These are phyloP conservation scores for Perizoma flavofasciatum DNA, from an alignment of 2,888 invertebrate genomes.

Conservation along the genomic window DNA sequence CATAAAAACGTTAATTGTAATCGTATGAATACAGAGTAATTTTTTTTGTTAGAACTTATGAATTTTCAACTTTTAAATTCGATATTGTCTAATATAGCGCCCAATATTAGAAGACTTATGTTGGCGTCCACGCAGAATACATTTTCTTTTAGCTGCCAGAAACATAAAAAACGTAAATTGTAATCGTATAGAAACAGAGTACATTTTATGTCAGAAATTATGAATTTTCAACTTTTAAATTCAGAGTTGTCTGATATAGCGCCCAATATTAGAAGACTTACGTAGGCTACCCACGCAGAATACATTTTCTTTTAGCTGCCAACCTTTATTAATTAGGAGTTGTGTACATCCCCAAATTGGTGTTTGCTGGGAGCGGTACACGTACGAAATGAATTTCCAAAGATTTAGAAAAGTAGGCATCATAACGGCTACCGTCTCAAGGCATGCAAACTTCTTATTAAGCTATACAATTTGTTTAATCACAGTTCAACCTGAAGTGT, in stretches of 20 bases:
- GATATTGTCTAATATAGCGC: too few relatives aligned
- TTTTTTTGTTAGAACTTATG: too few relatives aligned
- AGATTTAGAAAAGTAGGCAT: constrained; percentile 29
- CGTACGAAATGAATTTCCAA: constrained; percentile 51
- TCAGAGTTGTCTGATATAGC: too few relatives aligned
- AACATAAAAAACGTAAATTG: too few relatives aligned
- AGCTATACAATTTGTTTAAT: constrained; percentile 23
- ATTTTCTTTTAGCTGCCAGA: constrained; percentile 51
- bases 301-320: constrained; percentile 52
- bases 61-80: too few relatives aligned
- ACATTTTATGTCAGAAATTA: too few relatives aligned
- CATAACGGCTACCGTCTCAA: constrained; percentile 19
- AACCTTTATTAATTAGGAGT: constrained; percentile 53
- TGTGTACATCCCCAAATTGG: constrained; percentile 52
- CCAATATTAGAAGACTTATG: constrained; percentile 33
- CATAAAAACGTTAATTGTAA: too few relatives aligned
- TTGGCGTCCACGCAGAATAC: constrained; percentile 44
- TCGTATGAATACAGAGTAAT: too few relatives aligned
- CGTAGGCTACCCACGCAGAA: constrained; percentile 45
- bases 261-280: constrained; percentile 25
- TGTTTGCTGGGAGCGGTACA: constrained; percentile 59
- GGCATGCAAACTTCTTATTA: constrained; percentile 25
- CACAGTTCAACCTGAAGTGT: constrained; percentile 18
- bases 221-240: too few relatives aligned
- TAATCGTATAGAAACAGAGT: too few relatives aligned